Conservation (phyloP, 2,888 invertebrate genomes). For the Hemicrepidius hirtus region DNA sequence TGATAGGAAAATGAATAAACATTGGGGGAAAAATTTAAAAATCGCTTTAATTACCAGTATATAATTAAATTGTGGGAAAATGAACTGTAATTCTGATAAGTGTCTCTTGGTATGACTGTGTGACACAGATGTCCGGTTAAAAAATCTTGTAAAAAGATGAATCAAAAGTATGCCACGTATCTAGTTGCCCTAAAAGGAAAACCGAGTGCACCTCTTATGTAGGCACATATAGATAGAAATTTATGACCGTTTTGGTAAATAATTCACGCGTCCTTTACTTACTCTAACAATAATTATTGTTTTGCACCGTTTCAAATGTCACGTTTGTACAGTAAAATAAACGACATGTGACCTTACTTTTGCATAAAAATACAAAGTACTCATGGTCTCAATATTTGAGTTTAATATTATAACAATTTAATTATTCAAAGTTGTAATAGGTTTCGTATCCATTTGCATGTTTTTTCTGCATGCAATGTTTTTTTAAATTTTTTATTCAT, state of each 20-base stretch:
- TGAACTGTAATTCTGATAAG: not conserved
- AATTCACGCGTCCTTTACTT: slow-evolving; percentile 39
- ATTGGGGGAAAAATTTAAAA: not conserved
- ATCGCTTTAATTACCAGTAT: slow-evolving; percentile 5
- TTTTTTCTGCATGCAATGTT: too few relatives aligned
- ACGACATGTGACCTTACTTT: slow-evolving; percentile 25
- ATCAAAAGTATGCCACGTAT: slow-evolving; percentile 43
- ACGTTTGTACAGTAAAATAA: slow-evolving; percentile 34
- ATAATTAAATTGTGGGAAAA: not conserved
- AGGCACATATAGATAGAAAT: slow-evolving; percentile 21
- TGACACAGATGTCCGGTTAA: not conserved
- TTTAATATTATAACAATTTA: too few relatives aligned
- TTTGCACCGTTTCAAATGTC: slow-evolving; percentile 30
- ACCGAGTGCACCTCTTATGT: slow-evolving; percentile 26
- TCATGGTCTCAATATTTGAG: too few relatives aligned
- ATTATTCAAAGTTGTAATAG: too few relatives aligned
- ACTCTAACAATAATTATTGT: slow-evolving; percentile 44
- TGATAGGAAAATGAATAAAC: too few relatives aligned
- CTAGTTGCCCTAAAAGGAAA: slow-evolving; percentile 50
- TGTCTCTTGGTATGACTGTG: not conserved
- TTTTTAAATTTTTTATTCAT: too few relatives aligned
- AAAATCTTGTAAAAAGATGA: slow-evolving; percentile 30
- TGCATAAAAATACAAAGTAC: not conserved
- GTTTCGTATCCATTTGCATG: too few relatives aligned
- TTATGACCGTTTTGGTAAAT: slow-evolving; percentile 50